Evolutionary conservation across 1,140 invertebrate genomes (phyloP).

Genomic region (Meloidogyne chitwoodi): DNA sequence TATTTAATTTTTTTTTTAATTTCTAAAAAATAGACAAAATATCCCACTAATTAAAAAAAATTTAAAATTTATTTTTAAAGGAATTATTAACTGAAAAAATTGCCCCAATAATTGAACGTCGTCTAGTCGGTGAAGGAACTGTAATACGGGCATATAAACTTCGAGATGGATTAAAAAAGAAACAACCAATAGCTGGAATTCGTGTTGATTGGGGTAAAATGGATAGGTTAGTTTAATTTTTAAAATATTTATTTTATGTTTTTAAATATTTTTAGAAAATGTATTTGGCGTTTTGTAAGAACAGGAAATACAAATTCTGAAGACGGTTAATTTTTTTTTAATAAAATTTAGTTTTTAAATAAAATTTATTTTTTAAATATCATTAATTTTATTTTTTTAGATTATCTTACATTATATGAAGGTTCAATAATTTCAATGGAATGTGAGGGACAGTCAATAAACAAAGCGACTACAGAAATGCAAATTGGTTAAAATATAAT

Average conservation of each 20-base stretch:
- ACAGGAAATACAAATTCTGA: background rate
- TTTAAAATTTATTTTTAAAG: slow-evolving; percentile 1
- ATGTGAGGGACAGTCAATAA: slow-evolving; percentile 44
- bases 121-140: slow-evolving; percentile 51
- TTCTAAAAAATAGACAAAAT: no score
- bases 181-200: slow-evolving; percentile 52
- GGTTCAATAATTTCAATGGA: slow-evolving; percentile 54
- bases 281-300: slow-evolving; percentile 8
- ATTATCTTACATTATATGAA: slow-evolving; percentile 38
- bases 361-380: no score
- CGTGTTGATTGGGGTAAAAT: slow-evolving; percentile 54
- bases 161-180: slow-evolving; percentile 45
- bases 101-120: slow-evolving; percentile 27
- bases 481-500: slow-evolving; percentile 33
- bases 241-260: slow-evolving; percentile 1
- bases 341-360: slow-evolving; percentile 9
- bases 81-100: slow-evolving; percentile 22
- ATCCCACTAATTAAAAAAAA: background rate
- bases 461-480: slow-evolving; percentile 42
- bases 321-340: background rate
- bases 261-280: slow-evolving; percentile 6
- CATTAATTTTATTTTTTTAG: slow-evolving; percentile 30
- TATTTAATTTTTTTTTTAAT: no score
- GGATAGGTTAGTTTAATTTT: slow-evolving; percentile 15
- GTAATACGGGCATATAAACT: slow-evolving; percentile 56